Base-by-base conservation (phyloP, 2,888 invertebrate genomes). In the Desoria tigrina region DNA sequence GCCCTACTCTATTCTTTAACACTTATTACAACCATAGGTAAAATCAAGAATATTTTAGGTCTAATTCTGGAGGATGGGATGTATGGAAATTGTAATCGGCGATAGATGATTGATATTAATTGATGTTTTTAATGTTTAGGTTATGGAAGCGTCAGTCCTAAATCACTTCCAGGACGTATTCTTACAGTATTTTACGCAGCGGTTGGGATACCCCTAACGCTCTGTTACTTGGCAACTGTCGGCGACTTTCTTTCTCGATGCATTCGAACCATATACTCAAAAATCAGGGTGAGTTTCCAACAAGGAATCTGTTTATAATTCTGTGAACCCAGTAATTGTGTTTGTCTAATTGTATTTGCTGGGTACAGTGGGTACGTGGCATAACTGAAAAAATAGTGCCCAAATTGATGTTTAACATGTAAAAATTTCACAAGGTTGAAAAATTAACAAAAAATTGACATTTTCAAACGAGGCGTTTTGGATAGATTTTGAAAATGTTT, bases 21-120 rank as follows among this genome's bases (percentile, higher is more conserved):
- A 21, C 87, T 96, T 74, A 94, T 95, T 79, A 94, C 94, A 9
- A 95, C 94, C 42, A 94, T 94, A 77, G 94, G 94, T 94, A 81
- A 87, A 88, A 28, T 58, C 24, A 58, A 4, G 49, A 37, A 18
- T 27, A 11, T 45, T 18, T 45, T 32, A 21, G 27, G 27, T 16
- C 37, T 51, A 16, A 32, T 16, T 45, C 45, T 50, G 9, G 9
- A 39, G 9, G 39, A 39, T 39, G 54, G 28, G 16, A 28, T 28
- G 54, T 27, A n/a, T 54, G 18, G 28, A 54, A 39, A 16, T 11
- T 11, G 9, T 9, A 39, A 9, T 39, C 39, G 39, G 9, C 7
- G 49, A 49, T 49, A 16, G 18, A 16, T 7, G 9, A 49, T 18
- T 16, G 7, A 49, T 49, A 7, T 49, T 7, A 7, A 11, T 18